Percentiles rank a stretch among this genome's conserved stretches.
These are phyloP conservation scores for Chironex yamaguchii DNA, from an alignment of 30 jellyfish, hydroid and myxozoan genomes.

Conservation along the genomic window DNA sequence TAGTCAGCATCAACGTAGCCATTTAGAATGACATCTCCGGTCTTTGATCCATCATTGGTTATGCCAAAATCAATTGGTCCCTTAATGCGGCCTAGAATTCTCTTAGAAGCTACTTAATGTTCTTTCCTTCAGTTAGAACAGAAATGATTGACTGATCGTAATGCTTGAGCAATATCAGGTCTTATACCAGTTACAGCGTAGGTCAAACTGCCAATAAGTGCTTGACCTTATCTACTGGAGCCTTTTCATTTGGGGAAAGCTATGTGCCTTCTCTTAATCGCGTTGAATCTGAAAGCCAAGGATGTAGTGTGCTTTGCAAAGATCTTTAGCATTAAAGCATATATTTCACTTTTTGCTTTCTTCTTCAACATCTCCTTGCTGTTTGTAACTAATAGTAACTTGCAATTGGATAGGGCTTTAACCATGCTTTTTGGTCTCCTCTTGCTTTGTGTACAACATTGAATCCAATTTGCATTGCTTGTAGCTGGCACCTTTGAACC, in stretches of 20 bases:
- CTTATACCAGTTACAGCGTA: conserved; percentile 43
- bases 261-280: conserved; percentile 10
- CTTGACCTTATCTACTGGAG: conserved; percentile 29
- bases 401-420: conserved; percentile 1
- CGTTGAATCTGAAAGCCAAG: conserved; percentile 49
- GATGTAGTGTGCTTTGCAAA: conserved; percentile 27
- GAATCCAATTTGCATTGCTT: too few species aligned
- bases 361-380: background rate
- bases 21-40: background rate
- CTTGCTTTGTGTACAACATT: conserved; percentile 35
- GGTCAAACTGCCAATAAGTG: conserved; percentile 45
- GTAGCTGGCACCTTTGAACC: too few species aligned
- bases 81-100: background rate
- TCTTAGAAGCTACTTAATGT: background rate
- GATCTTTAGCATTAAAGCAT: conserved; percentile 38
- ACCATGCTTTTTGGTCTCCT: conserved; percentile 20
- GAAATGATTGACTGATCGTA: background rate
- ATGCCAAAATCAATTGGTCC: conserved; percentile 1
- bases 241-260: conserved; percentile 9
- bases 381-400: conserved; percentile 50
- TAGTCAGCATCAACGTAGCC: conserved; percentile 37
- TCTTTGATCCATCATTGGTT: conserved; percentile 1
- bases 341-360: conserved; percentile 18
- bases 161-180: too few species aligned
- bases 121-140: too few species aligned